A percentile compares a stretch with the other conserved stretches of the same genome.
phyloP scores from a whole-genome alignment of 2,113 vertebrate genomes.

The Kryptolebias marmoratus region DNA sequence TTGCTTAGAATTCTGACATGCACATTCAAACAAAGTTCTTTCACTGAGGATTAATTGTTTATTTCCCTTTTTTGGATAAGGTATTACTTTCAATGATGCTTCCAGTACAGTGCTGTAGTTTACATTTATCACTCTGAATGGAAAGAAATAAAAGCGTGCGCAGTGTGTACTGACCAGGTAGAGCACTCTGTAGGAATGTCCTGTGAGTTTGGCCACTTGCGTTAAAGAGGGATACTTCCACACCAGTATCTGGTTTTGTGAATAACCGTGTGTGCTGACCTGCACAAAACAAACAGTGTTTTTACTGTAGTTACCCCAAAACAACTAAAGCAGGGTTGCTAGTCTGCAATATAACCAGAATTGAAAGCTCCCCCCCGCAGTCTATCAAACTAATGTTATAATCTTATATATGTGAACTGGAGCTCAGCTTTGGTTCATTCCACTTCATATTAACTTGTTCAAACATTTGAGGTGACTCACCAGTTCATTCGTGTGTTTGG shows the following conservation, averaged over 20 bases:
- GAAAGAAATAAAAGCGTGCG: background rate
- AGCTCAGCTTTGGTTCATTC: too few species aligned
- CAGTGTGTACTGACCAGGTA: conserved; percentile 86
- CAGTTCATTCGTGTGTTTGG: conserved; percentile 97
- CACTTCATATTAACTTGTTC: too few species aligned
- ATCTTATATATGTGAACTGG: too few species aligned
- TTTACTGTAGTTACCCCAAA: background rate
- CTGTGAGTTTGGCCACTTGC: conserved; percentile 97
- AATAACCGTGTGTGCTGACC: conserved; percentile 99
- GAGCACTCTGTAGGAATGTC: conserved; percentile 95
- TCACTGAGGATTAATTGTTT: background rate
- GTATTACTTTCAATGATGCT: background rate
- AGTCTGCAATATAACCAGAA: background rate
- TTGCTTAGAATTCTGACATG: too few species aligned
- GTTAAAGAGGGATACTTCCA: conserved; percentile 99
- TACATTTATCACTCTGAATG: too few species aligned
- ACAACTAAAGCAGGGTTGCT: background rate
- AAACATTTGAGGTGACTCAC: conserved; percentile 74
- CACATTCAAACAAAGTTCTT: background rate
- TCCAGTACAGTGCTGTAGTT: too few species aligned
- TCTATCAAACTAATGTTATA: too few species aligned
- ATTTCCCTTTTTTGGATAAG: background rate
- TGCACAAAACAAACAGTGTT: conserved; percentile 52
- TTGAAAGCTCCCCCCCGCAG: background rate
- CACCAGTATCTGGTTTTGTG: conserved; percentile 98